Evolutionary conservation across 2,113 vertebrate species (phyloP).

Genomic region (Eonycteris spelaea): DNA sequence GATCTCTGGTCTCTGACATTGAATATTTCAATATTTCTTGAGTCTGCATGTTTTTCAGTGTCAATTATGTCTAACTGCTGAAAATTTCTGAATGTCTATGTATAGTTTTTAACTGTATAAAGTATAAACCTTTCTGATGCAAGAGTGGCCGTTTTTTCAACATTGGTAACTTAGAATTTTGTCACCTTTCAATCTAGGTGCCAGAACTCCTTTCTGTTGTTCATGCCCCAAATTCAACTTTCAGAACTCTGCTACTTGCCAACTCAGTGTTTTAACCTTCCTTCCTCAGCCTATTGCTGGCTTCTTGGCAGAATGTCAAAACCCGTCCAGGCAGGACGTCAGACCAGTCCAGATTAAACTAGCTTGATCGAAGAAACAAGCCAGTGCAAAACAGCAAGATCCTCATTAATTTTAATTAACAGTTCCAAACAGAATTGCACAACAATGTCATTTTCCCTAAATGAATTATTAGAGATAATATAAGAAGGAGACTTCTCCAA

Average conservation of each 20-base stretch:
- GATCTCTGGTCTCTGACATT: not conserved
- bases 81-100: not conserved
- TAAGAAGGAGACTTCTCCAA: conserved; percentile 28
- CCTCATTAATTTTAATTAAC: conserved; percentile 70
- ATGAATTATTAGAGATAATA: conserved; percentile 69
- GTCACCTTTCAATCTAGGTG: not conserved
- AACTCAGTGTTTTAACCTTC: conserved; percentile 24
- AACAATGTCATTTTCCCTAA: conserved; percentile 70
- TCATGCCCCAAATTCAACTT: conserved; percentile 32
- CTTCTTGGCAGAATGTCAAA: conserved; percentile 54
- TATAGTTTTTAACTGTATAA: not conserved
- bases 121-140: not conserved
- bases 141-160: not conserved
- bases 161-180: not conserved
- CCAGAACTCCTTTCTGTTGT: not conserved
- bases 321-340: conserved; percentile 43
- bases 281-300: not conserved
- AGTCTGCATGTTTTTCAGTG: not conserved
- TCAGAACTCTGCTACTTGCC: not conserved
- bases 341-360: conserved; percentile 64
- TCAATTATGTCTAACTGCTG: not conserved
- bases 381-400: conserved; percentile 62
- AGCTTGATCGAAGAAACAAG: conserved; percentile 59
- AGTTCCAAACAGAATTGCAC: conserved; percentile 52
- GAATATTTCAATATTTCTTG: not conserved